Evolutionary conservation across 2,113 vertebrate species (phyloP), one percentile per base, ranked within the genome.

Genomic region (Mellivora capensis): DNA sequence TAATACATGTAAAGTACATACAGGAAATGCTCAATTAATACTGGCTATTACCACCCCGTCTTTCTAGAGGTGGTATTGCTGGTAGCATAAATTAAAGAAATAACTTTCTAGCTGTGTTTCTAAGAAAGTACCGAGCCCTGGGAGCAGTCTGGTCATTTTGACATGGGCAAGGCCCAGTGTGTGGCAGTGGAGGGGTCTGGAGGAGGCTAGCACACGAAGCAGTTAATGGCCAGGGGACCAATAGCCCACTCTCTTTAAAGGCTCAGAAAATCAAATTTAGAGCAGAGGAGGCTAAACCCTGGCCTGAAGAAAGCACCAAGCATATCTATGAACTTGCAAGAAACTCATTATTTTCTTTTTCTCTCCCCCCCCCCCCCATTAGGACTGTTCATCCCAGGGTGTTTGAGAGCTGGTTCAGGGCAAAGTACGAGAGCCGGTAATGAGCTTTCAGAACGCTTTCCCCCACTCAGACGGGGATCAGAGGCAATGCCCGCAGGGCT

Each of bases 331-430:
- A 91, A 95, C 64, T 83, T 84, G 12, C 44, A 93, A 76, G 67
- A 94, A 87, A 91, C 82, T 80, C 4, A 3, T 87, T 81, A 82
- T 90, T 92, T 87, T 94, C 77, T 76, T 76, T 34, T 64, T 64
- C 76, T 90, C 52, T 17, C 0, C 52, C 5, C 52, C 5, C 1
- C 57, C 29, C 88, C 49, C 29, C 17, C 2, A 80, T 97, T 87
- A 92, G 74, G 54, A 61, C 79, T 93, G 59, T 54, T 77, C 21
- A 39, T 82, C 42, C 61, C 79, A 84, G 80, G 69, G 83, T 44
- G 1, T 95, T 96, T 93, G 89, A 83, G 64, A 96, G 89, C 82
- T 76, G 74, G 91, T 59, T 95, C 91, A 62, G 57, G 83, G 71
- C 59, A 92, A 84, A 96, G 79, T 15, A 27, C 2, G n/a, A 57